These are phyloP conservation scores for Nyctereutes procyonoides DNA, from an alignment of 2,113 vertebrate species.

Conservation along the genomic window DNA sequence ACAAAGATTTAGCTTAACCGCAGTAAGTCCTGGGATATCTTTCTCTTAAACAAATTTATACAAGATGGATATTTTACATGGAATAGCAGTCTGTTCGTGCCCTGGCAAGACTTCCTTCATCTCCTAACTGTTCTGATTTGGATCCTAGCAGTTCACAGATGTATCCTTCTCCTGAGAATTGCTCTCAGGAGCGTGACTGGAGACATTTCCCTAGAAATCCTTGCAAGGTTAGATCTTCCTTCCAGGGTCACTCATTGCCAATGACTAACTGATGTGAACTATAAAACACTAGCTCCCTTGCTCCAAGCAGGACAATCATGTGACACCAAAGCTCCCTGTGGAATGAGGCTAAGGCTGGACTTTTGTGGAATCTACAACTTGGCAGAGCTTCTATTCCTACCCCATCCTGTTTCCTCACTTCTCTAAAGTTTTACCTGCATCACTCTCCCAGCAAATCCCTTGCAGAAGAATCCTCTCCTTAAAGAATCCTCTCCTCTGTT, in stretches of 20 bases:
- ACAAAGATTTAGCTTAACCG: neutral
- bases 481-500: neutral
- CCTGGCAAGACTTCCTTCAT: neutral
- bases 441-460: neutral
- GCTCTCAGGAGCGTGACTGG: neutral
- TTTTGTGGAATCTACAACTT: neutral
- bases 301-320: neutral
- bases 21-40: neutral
- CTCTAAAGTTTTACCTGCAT: neutral
- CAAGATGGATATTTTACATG: neutral
- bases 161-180: neutral
- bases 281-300: neutral
- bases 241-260: neutral
- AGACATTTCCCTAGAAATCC: neutral
- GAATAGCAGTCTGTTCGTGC: neutral
- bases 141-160: neutral
- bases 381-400: neutral
- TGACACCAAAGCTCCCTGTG: neutral
- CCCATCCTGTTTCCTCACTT: neutral
- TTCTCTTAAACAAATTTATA: neutral
- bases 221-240: neutral
- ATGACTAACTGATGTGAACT: neutral
- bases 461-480: neutral
- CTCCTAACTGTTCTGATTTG: neutral
- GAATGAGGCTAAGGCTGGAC: neutral